Base-by-base conservation (phyloP, 2,113 vertebrate species). In the Laticauda colubrina region DNA sequence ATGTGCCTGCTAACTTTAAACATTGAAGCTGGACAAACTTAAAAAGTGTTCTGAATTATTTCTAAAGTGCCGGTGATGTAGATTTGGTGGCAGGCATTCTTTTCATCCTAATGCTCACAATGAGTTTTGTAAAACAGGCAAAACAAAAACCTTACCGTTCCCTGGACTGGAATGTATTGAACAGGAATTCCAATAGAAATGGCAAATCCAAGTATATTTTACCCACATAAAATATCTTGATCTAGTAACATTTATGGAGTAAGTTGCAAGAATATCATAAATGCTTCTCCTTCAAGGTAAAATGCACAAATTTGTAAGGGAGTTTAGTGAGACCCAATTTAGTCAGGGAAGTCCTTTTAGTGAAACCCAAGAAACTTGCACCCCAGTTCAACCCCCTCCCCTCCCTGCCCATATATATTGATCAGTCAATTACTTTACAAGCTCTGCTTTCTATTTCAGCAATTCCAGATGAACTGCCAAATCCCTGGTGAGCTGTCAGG, bases 1-100 rank as follows among this genome's bases (percentile, higher is more conserved):
- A 97, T 97, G 93, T 95, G 94, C 97, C 96, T 97, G 91, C 24
- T 88, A 95, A 96, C 96, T 95, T 95, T 39, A 3, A 90, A 96
- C 95, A 92, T 91, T 90, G 93, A 93, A 96, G 29, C 89, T 54
- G 81, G n/a, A 90, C 89, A 90, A 87, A 87, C 48, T 54, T 85
- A 93, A 86, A 61, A 29, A 93, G 55, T 85, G 56, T 90, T 57
- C 34, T 43, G 21, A 61, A 48, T 43, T 87, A 64, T 87, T 86
- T n/a, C 75, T 53, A 90, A 48, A 61, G 12, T 23, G n/a, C 20
- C 18, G 20, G n/a, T 61, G 75, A 29, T 7, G 5, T 2, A 93
- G 56, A 61, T 59, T 15, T 21, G 34, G 7, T 81, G 34, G 34
- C 7, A 81, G 43, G 34, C 75, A 81, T 81, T 81, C 34, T 43